phyloP scores from a whole-genome alignment of 2,888 invertebrate genomes.

The Teleiodes luculella region DNA sequence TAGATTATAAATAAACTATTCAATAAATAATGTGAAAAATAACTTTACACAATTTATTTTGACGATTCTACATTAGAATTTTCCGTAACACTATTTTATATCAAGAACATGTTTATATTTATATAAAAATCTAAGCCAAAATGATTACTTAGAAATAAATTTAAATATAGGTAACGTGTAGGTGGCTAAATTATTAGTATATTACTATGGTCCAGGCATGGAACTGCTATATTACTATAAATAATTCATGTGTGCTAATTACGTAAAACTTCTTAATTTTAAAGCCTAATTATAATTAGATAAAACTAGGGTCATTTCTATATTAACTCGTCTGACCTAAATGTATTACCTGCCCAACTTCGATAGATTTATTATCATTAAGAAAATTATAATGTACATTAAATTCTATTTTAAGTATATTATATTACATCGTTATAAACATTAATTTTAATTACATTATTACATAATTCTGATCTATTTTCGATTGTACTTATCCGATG shows the following conservation, averaged over 20 bases:
- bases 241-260: slow-evolving; percentile 30
- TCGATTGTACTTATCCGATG: slow-evolving; percentile 61
- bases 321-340: slow-evolving; percentile 37
- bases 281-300: slow-evolving; percentile 49
- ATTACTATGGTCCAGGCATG: slow-evolving; percentile 40
- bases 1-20: slow-evolving; percentile 25
- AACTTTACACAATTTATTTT: slow-evolving; percentile 68
- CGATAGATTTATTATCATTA: slow-evolving; percentile 48
- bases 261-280: slow-evolving; percentile 58
- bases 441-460: slow-evolving; percentile 65
- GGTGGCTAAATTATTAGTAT: slow-evolving; percentile 40
- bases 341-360: slow-evolving; percentile 40
- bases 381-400: slow-evolving; percentile 57
- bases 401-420: slow-evolving; percentile 64
- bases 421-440: slow-evolving; percentile 59
- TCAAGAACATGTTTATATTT: slow-evolving; percentile 33
- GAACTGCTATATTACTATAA: slow-evolving; percentile 33
- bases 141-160: slow-evolving; percentile 47
- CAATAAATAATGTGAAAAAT: slow-evolving; percentile 57
- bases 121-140: slow-evolving; percentile 54
- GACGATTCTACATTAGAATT: slow-evolving; percentile 61
- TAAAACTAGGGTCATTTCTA: slow-evolving; percentile 41
- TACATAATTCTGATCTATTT: slow-evolving; percentile 53
- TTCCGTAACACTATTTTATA: slow-evolving; percentile 50
- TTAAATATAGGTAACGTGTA: slow-evolving; percentile 33